Percentiles rank a stretch among this genome's conserved stretches.
Evolutionary conservation across 1,140 invertebrate species (phyloP).

Genomic region (Prorops nasuta): DNA sequence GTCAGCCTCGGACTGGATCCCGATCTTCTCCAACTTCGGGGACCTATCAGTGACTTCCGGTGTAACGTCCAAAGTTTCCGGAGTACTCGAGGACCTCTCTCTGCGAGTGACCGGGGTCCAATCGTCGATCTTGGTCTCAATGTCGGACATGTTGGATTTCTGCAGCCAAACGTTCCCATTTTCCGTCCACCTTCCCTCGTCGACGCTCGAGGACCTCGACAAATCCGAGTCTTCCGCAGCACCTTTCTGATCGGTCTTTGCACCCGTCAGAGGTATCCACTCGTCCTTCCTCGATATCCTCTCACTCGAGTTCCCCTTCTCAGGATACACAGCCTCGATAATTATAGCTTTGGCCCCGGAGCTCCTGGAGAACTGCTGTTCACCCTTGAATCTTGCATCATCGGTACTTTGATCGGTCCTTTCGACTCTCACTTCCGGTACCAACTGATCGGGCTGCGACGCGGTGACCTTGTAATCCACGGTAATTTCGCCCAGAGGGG

Average conservation of each 20-base stretch:
- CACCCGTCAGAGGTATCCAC: conserved; percentile 39
- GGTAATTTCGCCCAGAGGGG: conserved; percentile 35
- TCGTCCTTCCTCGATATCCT: conserved; percentile 14
- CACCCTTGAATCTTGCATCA: no score
- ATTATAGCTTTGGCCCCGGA: background rate
- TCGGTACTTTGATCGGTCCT: no score
- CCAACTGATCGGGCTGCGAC: background rate
- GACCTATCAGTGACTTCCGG: no score
- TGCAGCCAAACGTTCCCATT: no score
- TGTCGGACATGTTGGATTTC: conserved; percentile 8
- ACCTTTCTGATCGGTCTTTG: background rate
- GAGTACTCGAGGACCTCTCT: background rate
- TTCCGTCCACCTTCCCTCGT: conserved; percentile 35
- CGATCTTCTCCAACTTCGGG: background rate
- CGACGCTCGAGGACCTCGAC: conserved; percentile 22
- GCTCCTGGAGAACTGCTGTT: no score
- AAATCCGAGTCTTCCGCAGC: conserved; percentile 15
- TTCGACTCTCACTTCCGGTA: background rate
- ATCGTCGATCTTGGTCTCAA: conserved; percentile 36
- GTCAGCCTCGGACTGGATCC: background rate
- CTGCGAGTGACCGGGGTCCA: conserved; percentile 39
- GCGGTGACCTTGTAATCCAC: no score
- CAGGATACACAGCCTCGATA: background rate
- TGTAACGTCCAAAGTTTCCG: no score
- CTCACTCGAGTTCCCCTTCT: background rate